Evolutionary conservation across 2,113 vertebrate species (phyloP).

Genomic region (Corvus moneduloides): DNA sequence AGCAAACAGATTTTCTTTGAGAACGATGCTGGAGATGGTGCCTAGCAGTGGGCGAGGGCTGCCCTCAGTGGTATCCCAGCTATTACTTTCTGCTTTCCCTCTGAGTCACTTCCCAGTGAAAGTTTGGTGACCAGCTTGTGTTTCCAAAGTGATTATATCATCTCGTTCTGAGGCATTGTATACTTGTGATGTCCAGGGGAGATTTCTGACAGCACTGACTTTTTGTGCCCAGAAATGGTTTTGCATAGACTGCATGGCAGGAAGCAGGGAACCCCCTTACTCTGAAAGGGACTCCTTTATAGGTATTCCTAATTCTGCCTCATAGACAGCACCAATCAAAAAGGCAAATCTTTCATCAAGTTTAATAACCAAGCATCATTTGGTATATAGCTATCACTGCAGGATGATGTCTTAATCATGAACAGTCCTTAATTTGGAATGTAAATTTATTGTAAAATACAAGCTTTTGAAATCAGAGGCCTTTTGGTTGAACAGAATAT

Average conservation of each 20-base stretch:
- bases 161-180: background rate
- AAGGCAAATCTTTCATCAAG: background rate
- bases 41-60: background rate
- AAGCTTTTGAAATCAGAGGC: background rate
- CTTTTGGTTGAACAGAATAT: background rate
- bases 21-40: accelerated
- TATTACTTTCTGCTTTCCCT: background rate
- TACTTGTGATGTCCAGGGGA: background rate
- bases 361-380: background rate
- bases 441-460: background rate
- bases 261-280: accelerated
- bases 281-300: background rate
- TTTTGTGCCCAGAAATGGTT: background rate
- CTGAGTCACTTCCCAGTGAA: background rate
- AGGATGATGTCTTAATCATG: background rate
- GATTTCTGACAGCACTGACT: background rate
- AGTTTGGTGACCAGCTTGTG: background rate
- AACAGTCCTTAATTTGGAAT: background rate
- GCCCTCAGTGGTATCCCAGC: background rate
- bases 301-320: background rate
- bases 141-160: background rate
- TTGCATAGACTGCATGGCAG: background rate
- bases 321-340: background rate
- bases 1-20: background rate
- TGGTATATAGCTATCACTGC: background rate